Percentiles rank a stretch among this genome's conserved stretches.
Evolutionary conservation across 2,113 vertebrate genomes (phyloP).

Genomic region (Equus quagga): DNA sequence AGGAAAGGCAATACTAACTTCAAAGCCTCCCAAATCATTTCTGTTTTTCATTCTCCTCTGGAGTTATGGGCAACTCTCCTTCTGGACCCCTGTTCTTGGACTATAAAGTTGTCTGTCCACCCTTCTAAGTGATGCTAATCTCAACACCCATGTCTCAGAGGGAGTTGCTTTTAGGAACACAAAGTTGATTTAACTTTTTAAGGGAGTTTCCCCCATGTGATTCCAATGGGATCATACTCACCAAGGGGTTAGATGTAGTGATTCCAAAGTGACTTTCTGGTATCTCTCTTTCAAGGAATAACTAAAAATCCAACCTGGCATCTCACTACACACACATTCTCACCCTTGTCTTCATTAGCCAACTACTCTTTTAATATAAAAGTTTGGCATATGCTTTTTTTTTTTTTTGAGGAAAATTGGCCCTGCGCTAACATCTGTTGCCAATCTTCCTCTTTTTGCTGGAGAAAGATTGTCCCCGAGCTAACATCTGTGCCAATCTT

Average conservation of each 20-base stretch:
- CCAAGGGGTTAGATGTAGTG: background rate
- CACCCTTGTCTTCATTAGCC: background rate
- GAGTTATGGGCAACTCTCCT: background rate
- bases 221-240: background rate
- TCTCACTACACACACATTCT: background rate
- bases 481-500: no score
- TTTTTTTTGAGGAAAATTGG: background rate
- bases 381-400: background rate
- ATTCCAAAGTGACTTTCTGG: background rate
- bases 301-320: background rate
- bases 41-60: background rate
- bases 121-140: background rate
- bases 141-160: background rate
- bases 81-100: background rate
- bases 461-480: no score
- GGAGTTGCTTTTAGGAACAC: background rate
- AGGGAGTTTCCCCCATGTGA: background rate
- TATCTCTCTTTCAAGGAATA: background rate
- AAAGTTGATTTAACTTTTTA: background rate
- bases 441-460: no score
- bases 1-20: background rate
- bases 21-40: background rate
- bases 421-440: no score
- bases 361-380: background rate
- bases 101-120: background rate